A percentile compares a stretch with the other conserved stretches of the same genome.
phyloP scores from a whole-genome alignment of 2,797 vertebrate genomes.

The Hozukius guyotensis region DNA sequence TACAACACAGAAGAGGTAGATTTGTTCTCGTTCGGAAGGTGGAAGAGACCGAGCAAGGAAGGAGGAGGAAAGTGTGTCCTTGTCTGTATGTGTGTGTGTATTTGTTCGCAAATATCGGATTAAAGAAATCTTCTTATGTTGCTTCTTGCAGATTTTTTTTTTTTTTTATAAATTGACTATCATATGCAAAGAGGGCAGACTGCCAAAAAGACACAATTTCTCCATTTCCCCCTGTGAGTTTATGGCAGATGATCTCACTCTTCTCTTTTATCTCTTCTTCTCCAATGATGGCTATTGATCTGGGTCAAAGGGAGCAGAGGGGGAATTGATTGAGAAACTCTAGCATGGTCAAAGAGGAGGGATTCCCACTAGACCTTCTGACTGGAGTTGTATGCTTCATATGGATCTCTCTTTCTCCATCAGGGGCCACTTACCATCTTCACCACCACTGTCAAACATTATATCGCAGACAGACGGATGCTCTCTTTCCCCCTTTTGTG shows the following conservation, averaged over 20 bases:
- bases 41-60: background rate
- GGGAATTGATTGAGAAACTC: slow-evolving; percentile 78
- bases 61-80: background rate
- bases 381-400: slow-evolving; percentile 57
- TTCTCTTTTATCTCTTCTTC: slow-evolving; percentile 68
- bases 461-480: slow-evolving; percentile 41
- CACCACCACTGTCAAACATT: slow-evolving; percentile 68
- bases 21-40: slow-evolving; percentile 38
- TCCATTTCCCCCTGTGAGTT: slow-evolving; percentile 42
- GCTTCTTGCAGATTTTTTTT: background rate
- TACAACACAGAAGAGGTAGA: slow-evolving; percentile 35
- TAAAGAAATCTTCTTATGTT: background rate
- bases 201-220: slow-evolving; percentile 33
- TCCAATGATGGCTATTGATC: slow-evolving; percentile 77
- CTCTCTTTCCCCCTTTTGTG: background rate
- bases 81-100: background rate
- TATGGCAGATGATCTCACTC: slow-evolving; percentile 72
- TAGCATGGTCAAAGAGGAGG: slow-evolving; percentile 62
- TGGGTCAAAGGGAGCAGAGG: slow-evolving; percentile 62
- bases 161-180: background rate
- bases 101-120: background rate
- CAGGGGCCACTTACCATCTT: slow-evolving; percentile 62
- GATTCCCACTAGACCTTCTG: slow-evolving; percentile 61
- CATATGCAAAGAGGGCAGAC: slow-evolving; percentile 11
- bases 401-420: slow-evolving; percentile 53